phyloP scores from a whole-genome alignment of 2,797 vertebrate species.

The Chelonia mydas region DNA sequence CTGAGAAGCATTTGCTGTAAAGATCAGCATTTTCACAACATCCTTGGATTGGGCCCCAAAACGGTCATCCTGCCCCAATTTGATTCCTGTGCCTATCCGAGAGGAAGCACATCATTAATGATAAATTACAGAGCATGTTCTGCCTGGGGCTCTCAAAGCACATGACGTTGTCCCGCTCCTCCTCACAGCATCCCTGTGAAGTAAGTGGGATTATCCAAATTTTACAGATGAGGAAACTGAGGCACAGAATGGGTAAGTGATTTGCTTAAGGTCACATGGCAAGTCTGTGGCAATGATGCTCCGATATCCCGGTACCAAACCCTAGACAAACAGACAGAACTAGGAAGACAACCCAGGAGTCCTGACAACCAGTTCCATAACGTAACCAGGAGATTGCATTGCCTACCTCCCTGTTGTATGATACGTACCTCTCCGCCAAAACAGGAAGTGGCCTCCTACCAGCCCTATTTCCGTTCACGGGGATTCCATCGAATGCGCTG shows the following conservation, averaged over 20 bases:
- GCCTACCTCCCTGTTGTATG: neutral
- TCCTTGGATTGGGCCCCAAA: neutral
- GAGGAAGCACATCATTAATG: neutral
- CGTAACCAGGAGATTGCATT: neutral
- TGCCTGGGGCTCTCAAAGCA: neutral
- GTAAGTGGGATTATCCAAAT: neutral
- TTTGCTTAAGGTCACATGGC: accelerated
- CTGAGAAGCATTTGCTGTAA: neutral
- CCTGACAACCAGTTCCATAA: neutral
- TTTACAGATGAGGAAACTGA: neutral
- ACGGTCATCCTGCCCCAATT: neutral
- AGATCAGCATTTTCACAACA: neutral
- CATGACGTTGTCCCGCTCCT: neutral
- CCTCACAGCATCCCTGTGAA: accelerated
- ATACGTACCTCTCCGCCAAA: neutral
- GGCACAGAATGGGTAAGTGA: neutral
- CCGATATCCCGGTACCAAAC: neutral
- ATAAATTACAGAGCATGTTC: neutral
- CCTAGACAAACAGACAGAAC: neutral
- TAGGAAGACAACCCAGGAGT: neutral
- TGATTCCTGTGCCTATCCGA: neutral
- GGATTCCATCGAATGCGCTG: neutral
- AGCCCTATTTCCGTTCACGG: neutral
- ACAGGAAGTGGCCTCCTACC: too few relatives aligned
- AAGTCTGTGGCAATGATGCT: accelerated